Base-by-base conservation (phyloP, 2,888 invertebrate genomes). In the Cryptophagus acutangulus region DNA sequence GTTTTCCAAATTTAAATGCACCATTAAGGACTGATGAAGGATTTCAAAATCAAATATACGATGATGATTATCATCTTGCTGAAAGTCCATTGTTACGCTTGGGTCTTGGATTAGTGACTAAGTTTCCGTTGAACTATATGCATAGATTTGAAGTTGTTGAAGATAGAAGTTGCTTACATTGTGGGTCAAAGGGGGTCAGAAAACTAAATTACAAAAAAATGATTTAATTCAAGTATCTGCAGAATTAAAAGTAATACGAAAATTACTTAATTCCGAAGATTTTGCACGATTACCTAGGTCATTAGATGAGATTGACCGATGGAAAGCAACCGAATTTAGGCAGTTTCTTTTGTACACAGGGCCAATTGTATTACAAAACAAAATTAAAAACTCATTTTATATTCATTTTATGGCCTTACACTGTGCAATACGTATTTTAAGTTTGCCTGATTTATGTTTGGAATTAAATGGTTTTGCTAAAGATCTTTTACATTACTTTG, bases 341-440 rank as follows among this genome's bases (percentile, higher is more conserved):
- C 38, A 45, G 36, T 49, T 57, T 38, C 34, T 58, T 25, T 38
- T 57, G 9, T 55, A 59, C 31, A 38, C 40, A 31, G 57, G 55
- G 3, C 45, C 46, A n/a, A 34, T 55, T 13, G 46, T 57, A 15
- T 45, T 55, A 20, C 35, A 46, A 36, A 29, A 38, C 14, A 29
- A 46, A 30, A 30, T 52, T 20, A 26, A 36, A 33, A 36, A 33
- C 28, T 26, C 42, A 28, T 34, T 45, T 17, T 43, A 46, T 26
- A 40, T 40, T 15, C 50, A 54, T 40, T 53, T 57, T 37, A 17
- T 57, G 12, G 24, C 43, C 25, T 39, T 56, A 17, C 43, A 40
- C 37, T 14, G 39, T 31, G 52, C 48, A 2, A 52, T 55, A 12
- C 18, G 49, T 45, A 44, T 55, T 36, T 41, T 57, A n/a, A n/a